These are phyloP conservation scores for Vidua macroura DNA, from an alignment of 2,113 vertebrate species.

Conservation along the genomic window DNA sequence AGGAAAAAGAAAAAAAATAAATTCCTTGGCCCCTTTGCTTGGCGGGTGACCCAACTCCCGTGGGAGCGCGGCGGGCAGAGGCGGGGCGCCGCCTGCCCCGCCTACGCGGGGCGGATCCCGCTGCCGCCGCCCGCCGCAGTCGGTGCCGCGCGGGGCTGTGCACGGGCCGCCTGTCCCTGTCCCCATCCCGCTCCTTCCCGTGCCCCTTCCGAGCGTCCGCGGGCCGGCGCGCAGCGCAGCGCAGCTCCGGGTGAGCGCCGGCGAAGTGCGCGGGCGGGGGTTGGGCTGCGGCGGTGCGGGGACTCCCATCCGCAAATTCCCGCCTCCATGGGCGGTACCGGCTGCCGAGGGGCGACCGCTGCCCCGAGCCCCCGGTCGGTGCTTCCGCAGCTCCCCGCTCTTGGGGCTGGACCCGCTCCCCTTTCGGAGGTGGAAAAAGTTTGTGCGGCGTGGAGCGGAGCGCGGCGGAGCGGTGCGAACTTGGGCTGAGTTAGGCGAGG, in stretches of 20 bases:
- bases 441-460: not conserved
- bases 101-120: too few species aligned
- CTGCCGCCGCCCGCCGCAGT: too few species aligned
- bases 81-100: not conserved
- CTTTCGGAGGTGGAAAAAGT: not conserved
- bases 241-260: not conserved
- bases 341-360: not conserved
- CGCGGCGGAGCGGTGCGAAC: not conserved
- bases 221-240: not conserved
- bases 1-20: accelerated
- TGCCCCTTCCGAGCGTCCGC: too few species aligned
- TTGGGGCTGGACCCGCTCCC: not conserved
- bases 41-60: accelerated
- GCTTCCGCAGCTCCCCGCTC: not conserved
- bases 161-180: too few species aligned
- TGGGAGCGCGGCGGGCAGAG: not conserved
- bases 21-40: accelerated
- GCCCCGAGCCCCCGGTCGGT: not conserved
- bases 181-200: too few species aligned
- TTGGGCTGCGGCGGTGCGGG: not conserved
- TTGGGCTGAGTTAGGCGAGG: not conserved
- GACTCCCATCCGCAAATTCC: not conserved
- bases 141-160: too few species aligned
- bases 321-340: not conserved
- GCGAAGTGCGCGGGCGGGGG: not conserved